Evolutionary conservation across 2,888 invertebrate genomes (phyloP), one percentile per base, ranked within the genome.

Genomic region (Drosophila trichaetosa): DNA sequence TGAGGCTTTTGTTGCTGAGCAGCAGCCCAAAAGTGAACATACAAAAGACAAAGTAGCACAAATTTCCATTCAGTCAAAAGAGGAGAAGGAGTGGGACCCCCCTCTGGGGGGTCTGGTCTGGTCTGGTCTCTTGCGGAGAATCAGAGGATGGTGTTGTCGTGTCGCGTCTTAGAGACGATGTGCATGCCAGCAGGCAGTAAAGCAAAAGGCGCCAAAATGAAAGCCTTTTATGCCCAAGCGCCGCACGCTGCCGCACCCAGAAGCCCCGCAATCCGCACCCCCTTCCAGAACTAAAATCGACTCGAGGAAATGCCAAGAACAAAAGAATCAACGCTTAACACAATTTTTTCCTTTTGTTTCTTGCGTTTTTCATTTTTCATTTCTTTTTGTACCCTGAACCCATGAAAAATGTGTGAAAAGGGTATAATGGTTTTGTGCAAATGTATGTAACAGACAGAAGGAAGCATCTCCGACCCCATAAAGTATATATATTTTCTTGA

Each of bases 41-140:
- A 78, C 87, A 88, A 87, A 90, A 88, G 89, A 90, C 89, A 87
- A 87, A 90, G 90, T 90, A 83, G 87, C 88, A 81, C 90, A 87
- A 90, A 90, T 90, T 90, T 79, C 67, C 79, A 81, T 65, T 56
- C 69, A 68, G 57, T 54, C 52, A 54, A 46, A 67, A 40, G 33
- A n/a, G 46, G 51, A 18, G 16, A 11, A 31, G 11, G 40, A 27
- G 34, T 24, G 4, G 34, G 16, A 33, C 4, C 33, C 33, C 33
- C 33, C 33, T 33, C 6, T 16, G 34, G 16, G 24, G 27, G 3
- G 27, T 1, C 27, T 29, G 42, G 51, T 46, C 24, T 46, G 42
- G 51, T 24, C 24, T 46, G 46, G 24, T 24, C 16, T 16, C 49
- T 27, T 29, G 56, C 36, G n/a, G 10, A 48, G 21, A 27, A 36